Conservation (phyloP, 2,113 vertebrate species). For the Peromyscus leucopus region DNA sequence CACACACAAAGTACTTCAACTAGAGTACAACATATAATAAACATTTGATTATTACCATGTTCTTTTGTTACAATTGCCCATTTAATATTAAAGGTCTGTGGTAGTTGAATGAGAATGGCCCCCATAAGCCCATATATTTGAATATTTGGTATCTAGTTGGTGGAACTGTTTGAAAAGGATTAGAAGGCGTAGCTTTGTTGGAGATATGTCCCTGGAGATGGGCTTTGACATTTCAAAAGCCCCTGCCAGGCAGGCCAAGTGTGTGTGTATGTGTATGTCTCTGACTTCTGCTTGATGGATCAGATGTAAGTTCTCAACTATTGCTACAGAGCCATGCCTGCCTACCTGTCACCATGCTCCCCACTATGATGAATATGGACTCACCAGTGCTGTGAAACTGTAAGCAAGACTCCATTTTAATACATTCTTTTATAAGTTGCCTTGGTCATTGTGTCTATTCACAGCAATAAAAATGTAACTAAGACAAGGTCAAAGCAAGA, state of each 20-base stretch:
- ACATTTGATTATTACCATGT: not conserved
- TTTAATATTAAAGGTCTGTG: not conserved
- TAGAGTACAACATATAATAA: not conserved
- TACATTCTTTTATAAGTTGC: not conserved
- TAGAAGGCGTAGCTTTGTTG: not conserved
- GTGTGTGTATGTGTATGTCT: not conserved
- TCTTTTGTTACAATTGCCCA: not conserved
- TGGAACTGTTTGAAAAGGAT: not conserved
- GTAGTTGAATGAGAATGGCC: not conserved
- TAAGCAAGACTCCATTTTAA: not conserved
- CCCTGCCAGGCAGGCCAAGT: not conserved
- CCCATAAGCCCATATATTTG: not conserved
- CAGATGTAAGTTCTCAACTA: not conserved
- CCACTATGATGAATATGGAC: not conserved
- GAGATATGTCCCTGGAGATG: not conserved
- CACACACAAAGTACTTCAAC: conserved; percentile 33
- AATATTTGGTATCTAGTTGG: not conserved
- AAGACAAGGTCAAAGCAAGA: not conserved
- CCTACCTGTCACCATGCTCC: not conserved
- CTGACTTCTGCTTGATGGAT: not conserved
- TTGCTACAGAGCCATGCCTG: not conserved
- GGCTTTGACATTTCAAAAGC: not conserved
- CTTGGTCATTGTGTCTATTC: not conserved
- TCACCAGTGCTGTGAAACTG: not conserved
- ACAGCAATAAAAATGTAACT: not conserved